Evolutionary conservation across 2,888 invertebrate genomes (phyloP).

Genomic region (Sphaerophoria taeniata): DNA sequence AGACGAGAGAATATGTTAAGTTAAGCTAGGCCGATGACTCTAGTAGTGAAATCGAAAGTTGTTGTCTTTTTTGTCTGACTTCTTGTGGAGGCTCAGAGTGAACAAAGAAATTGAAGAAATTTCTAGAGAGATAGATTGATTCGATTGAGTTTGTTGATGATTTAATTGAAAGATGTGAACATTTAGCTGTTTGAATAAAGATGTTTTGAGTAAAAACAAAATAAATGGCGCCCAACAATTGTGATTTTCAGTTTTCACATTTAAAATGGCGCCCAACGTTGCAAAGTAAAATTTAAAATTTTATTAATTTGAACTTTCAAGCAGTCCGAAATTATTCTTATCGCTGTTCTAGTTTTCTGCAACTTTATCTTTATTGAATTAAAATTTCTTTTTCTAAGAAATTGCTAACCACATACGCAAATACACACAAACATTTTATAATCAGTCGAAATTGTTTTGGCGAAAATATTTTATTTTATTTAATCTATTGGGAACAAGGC

Average conservation of each 20-base stretch:
- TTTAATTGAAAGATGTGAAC: constrained; percentile 5
- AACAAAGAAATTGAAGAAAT: constrained; percentile 20
- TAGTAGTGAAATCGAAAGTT: constrained; percentile 71
- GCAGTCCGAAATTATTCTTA: constrained; percentile 18
- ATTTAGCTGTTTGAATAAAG: neutral
- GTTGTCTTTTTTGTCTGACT: constrained; percentile 37
- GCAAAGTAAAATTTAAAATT: too few species aligned
- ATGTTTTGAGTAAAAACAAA: neutral
- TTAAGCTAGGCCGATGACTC: constrained; percentile 68
- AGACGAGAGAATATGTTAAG: constrained; percentile 36
- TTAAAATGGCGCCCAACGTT: too few species aligned
- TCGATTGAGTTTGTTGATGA: neutral
- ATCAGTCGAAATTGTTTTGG: constrained; percentile 23
- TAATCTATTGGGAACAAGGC: constrained; percentile 36
- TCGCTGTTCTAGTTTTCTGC: constrained; percentile 40
- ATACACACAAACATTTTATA: neutral
- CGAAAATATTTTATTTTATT: constrained; percentile 12
- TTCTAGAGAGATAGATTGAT: constrained; percentile 10
- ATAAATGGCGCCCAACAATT: constrained; percentile 26
- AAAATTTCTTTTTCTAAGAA: constrained; percentile 10
- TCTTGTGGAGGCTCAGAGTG: constrained; percentile 10
- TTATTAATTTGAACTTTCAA: neutral
- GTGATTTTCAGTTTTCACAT: too few species aligned
- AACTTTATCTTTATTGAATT: constrained; percentile 37
- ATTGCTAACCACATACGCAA: neutral